These are phyloP conservation scores for Liposcelis brunnea DNA, from an alignment of 2,888 invertebrate species.

Conservation along the genomic window DNA sequence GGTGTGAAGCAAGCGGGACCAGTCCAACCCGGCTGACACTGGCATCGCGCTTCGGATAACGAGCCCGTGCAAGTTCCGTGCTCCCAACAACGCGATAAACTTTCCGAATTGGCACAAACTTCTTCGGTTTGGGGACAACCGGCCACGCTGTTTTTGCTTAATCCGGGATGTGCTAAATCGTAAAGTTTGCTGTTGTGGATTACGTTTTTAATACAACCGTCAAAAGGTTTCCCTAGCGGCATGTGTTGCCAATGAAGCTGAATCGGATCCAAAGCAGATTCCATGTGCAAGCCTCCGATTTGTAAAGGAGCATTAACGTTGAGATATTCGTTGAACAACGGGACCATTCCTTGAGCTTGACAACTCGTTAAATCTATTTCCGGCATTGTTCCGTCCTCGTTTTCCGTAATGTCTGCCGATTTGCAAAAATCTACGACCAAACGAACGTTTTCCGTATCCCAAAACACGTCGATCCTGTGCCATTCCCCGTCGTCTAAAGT, in stretches of 20 bases:
- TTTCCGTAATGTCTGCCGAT: slow-evolving; percentile 71
- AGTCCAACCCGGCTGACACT: slow-evolving; percentile 90
- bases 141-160: slow-evolving; percentile 66
- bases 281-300: slow-evolving; percentile 81
- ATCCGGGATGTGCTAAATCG: slow-evolving; percentile 84
- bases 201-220: slow-evolving; percentile 90
- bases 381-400: slow-evolving; percentile 68
- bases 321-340: slow-evolving; percentile 88
- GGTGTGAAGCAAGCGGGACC: slow-evolving; percentile 74
- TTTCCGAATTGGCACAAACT: slow-evolving; percentile 71
- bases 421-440: slow-evolving; percentile 89
- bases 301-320: slow-evolving; percentile 92
- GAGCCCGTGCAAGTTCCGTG: slow-evolving; percentile 90
- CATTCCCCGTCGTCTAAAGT: slow-evolving; percentile 91
- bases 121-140: slow-evolving; percentile 92
- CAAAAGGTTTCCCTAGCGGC: slow-evolving; percentile 79
- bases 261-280: slow-evolving; percentile 66
- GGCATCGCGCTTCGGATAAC: slow-evolving; percentile 75
- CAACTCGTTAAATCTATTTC: slow-evolving; percentile 78
- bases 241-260: slow-evolving; percentile 82
- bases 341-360: slow-evolving; percentile 75
- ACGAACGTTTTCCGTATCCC: slow-evolving; percentile 83
- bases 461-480: slow-evolving; percentile 92
- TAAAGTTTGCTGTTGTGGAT: slow-evolving; percentile 92
- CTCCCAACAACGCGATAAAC: slow-evolving; percentile 75